Evolutionary conservation across 2,888 invertebrate genomes (phyloP), one percentile per base, ranked within the genome.

Genomic region (Ichneumon xanthorius): DNA sequence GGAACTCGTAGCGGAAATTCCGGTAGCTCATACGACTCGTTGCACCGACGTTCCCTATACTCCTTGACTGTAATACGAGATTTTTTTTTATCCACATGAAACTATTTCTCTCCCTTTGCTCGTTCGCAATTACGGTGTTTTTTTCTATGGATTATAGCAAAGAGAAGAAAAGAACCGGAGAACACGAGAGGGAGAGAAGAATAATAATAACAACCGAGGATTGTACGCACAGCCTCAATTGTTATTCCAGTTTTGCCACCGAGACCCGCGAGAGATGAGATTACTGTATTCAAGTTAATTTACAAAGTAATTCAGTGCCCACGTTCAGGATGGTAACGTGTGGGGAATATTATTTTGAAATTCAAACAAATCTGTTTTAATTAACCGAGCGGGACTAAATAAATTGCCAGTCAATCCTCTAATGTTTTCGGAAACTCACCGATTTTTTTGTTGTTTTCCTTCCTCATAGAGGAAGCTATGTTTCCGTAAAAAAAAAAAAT

Each of bases 1-100:
- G 86, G 87, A 88, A 87, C 87, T 88, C 85, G 86, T 86, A 87
- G 86, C 84, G 85, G 85, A 86, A 86, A 87, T 73, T 82, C 76
- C 80, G 73, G 84, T 72, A 81, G 77, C 68, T 73, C 50, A 63
- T 63, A 45, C 75, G 63, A 75, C 50, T 65, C 76, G 76, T 16
- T 50, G 63, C 65, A 6, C 65, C 48, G 65, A 11, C 58, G 26
- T 58, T 58, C 50, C n/a, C 50, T 63, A 50, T 5, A 58, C 63
- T 4, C 1, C 63, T 63, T 48, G 5, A 26, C 48, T 48, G 63
- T 75, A 30, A n/a, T 45, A 22, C 22, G 76, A 61, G 40, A 61
- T n/a, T 79, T 75, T 80, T 26, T 72, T 45, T 53, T 77, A 26
- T 16, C 58, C n/a, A 48, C 26, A 30, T 67, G 48, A 67, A 78